Base-by-base conservation (phyloP, 1,140 invertebrate genomes). In the Cotesia glomerata region DNA sequence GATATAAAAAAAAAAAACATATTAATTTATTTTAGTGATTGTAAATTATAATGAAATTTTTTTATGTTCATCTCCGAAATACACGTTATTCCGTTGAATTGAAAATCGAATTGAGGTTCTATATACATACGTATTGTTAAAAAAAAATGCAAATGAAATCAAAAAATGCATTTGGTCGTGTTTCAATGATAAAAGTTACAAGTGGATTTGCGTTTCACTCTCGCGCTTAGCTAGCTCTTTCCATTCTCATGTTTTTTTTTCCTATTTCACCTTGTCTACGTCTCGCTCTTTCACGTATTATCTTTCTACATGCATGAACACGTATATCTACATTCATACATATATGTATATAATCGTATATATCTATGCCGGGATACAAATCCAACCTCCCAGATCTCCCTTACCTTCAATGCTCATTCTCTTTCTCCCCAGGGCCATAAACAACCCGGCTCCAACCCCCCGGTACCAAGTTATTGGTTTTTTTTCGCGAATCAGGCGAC, bases 401-500 rank as follows among this genome's bases (percentile, higher is more conserved):
- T n/a, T 36, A 35, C 14, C 45, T 34, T 7, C 16, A 62, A 51
- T 58, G 51, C 26, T 68, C 26, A 67, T 67, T 72, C 59, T 26
- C 59, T 49, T 69, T 32, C 34, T 73, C 72, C 62, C 70, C 49
- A 52, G 14, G 51, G 61, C 49, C 69, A 71, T 71, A 71, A 71
- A 71, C 69, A 71, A 64, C 45, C 69, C 49, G 49, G 36, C 64
- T 14, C 69, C 69, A 14, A 71, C 69, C 18, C 18, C 18, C 18
- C 18, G 18, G 59, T 61, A 62, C 68, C 18, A 71, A 61, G 69
- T 71, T 71, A 71, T 71, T 69, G 72, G 65, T 73, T 69, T 67
- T 39, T 39, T 73, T 73, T 65, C 51, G 34, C 74, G 73, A 75
- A 75, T 78, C 76, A 75, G 76, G 77, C 61, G 74, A 74, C 66